Percentiles rank a stretch among this genome's conserved stretches.
phyloP scores from a whole-genome alignment of 2,113 vertebrate genomes.

The Corythornis cristatus region DNA sequence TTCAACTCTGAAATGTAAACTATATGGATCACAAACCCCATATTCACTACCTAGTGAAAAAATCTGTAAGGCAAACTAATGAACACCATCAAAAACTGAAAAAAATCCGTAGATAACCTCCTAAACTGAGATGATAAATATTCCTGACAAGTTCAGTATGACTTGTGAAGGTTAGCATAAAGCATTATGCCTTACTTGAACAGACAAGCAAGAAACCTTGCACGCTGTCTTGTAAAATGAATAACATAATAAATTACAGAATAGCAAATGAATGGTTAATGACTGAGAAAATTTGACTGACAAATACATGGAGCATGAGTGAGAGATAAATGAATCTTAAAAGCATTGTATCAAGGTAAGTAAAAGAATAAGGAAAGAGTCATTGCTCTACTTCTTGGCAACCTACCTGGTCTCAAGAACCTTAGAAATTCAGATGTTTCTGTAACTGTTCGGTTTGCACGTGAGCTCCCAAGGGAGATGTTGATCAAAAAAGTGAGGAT shows the following conservation, averaged over 20 bases:
- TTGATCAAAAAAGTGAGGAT: neutral
- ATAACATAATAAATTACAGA: neutral
- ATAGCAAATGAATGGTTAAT: conserved; percentile 37
- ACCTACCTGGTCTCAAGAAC: neutral
- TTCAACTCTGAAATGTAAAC: neutral
- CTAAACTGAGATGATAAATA: neutral
- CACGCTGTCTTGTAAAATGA: neutral
- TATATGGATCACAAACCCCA: neutral
- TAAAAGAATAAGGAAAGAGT: neutral
- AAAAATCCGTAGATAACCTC: neutral
- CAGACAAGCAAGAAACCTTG: neutral
- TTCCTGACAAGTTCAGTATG: neutral
- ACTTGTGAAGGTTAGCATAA: neutral
- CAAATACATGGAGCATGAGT: neutral
- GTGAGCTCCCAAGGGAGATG: neutral
- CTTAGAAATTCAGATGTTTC: neutral
- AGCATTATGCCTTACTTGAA: neutral
- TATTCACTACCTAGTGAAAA: neutral
- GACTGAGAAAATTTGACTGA: conserved; percentile 50
- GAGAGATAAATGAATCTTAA: conserved; percentile 7
- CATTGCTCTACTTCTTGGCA: neutral
- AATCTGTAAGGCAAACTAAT: neutral
- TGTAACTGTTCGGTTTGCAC: neutral
- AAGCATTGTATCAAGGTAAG: neutral
- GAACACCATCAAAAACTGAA: neutral